A percentile compares a stretch with the other conserved stretches of the same genome.
Conservation (phyloP, 2,888 invertebrate species). For the Macrophya alboannulata region DNA sequence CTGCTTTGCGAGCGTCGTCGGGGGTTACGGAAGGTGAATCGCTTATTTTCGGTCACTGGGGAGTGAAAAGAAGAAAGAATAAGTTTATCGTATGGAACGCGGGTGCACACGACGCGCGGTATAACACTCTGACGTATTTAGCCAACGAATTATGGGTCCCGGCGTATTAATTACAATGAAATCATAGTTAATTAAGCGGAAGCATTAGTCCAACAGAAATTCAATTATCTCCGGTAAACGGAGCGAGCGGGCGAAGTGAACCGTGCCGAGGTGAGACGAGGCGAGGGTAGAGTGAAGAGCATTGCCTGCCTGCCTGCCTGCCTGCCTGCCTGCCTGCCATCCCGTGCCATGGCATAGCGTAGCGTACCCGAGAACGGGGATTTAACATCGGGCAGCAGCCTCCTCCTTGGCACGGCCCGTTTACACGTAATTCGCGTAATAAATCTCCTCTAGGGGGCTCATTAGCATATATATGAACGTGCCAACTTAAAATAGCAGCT, state of each 20-base stretch:
- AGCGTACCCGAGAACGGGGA: not conserved
- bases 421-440: constrained; percentile 62
- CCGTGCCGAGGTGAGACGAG: constrained; percentile 9
- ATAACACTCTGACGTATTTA: not conserved
- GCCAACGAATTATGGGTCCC: not conserved
- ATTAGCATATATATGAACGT: constrained; percentile 62
- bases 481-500: constrained; percentile 55
- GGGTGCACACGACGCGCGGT: not conserved
- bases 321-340: too few relatives aligned
- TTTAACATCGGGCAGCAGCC: constrained; percentile 57
- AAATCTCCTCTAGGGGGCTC: constrained; percentile 59
- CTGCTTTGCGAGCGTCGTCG: not conserved
- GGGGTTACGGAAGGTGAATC: not conserved
- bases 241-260: not conserved
- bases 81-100: not conserved
- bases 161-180: constrained; percentile 53
- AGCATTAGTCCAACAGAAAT: constrained; percentile 58
- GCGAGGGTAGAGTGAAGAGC: constrained; percentile 23
- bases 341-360: not conserved
- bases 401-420: constrained; percentile 57
- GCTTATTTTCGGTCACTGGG: too few relatives aligned
- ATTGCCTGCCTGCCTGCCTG: not conserved
- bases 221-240: constrained; percentile 52
- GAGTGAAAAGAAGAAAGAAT: too few relatives aligned
- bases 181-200: constrained; percentile 54